Evolutionary conservation across 2,797 vertebrate genomes (phyloP), one percentile per base, ranked within the genome.

Genomic region (Tachyglossus aculeatus): DNA sequence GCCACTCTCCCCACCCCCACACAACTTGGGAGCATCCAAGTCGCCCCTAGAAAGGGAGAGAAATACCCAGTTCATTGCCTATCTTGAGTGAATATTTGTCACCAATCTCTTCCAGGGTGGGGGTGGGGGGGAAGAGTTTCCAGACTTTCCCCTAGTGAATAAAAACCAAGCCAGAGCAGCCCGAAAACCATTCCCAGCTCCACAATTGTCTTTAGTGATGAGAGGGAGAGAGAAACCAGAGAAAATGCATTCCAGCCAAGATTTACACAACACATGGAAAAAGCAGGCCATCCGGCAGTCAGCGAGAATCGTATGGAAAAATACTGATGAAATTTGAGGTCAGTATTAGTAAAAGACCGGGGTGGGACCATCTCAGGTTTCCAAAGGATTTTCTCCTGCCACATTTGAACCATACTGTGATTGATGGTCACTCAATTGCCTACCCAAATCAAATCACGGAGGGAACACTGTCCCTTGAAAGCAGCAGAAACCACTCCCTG

Each of bases 401-500:
- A 47, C 7, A 14, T 48, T 66, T 61, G 29, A 36, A 41, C 19
- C 78, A 45, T 40, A 34, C 10, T 24, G 47, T 16, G 61, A n/a
- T 40, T 16, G 43, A 24, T 19, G 53, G 56, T 57, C 56, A 72
- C 22, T 60, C 66, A 38, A 40, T 33, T 3, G 34, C 48, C 24
- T 77, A 48, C 48, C 24, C 59, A 68, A 65, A 77, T 64, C 39
- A 67, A 64, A 65, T 61, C 40, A 38, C 62, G 24, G 10, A 58
- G 67, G 64, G 19, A 43, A 37, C 5, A 36, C 24, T 32, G 25
- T 64, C 65, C 63, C 62, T 75, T 76, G 57, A 56, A 54, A 75
- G 50, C 34, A 24, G 21, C 24, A 39, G 71, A 70, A 54, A 33
- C 70, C 67, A 51, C 34, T 78, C 47, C 14, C 14, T 65, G 43